Evolutionary conservation across 2,113 vertebrate genomes (phyloP), one percentile per base, ranked within the genome.

Genomic region (Carollia perspicillata): DNA sequence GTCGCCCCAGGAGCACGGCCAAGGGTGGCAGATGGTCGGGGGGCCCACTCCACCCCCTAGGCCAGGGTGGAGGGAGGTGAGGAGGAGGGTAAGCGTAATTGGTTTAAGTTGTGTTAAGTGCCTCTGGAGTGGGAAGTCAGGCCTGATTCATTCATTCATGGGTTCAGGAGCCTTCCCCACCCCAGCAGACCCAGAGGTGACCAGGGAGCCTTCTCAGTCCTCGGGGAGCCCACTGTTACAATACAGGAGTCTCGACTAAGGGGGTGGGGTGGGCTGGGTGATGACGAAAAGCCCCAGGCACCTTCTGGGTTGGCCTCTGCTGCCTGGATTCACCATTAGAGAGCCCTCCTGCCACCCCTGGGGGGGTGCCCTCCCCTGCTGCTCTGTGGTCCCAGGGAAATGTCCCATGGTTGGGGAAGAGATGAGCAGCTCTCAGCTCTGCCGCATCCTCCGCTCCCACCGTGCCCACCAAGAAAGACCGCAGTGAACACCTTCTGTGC

Each of bases 401-500:
- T 51, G 23, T 17, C 33, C 77, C 35, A 6, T 18, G 20, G 16
- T 10, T 60, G 18, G 42, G 74, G n/a, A 37, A 72, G 6, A n/a
- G 26, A 40, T 4, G 13, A 55, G 33, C n/a, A 8, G 4, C 63
- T 18, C 1, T 28, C 13, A 17, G 42, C 72, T 16, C 60, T 4
- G 4, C 3, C 6, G 0, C 3, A 5, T 30, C 33, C 17, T 23
- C 33, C 20, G 5, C 17, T 12, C 17, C 26, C 13, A 28, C 55
- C 16, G 9, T 26, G 33, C 20, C 77, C 55, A 0, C 74, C 12
- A 23, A n/a, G 55, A 30, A 80, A 66, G 72, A 71, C 20, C 6
- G 6, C 5, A 1, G 5, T 23, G 5, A 14, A 1, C 0, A 13
- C 53, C 40, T 49, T 3, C 5, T 6, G 0, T 28, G 9, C 8